phyloP scores from a whole-genome alignment of 2,113 vertebrate genomes.

The Heterocephalus glaber region DNA sequence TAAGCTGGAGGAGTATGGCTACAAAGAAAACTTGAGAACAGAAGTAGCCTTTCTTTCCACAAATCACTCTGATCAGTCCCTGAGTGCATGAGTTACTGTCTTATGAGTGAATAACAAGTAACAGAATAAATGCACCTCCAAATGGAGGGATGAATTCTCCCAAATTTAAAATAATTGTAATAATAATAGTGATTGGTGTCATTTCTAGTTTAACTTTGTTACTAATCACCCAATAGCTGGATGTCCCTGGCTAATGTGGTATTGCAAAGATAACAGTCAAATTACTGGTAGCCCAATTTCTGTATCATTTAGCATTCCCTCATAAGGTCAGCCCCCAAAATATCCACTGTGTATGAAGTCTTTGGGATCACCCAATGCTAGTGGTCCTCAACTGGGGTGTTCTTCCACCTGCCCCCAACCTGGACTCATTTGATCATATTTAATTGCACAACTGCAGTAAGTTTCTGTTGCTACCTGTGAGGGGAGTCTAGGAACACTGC shows the following conservation, averaged over 20 bases:
- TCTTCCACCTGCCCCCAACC: background rate
- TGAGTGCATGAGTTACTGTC: background rate
- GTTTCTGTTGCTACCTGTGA: background rate
- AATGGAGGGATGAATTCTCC: background rate
- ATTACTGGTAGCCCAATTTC: background rate
- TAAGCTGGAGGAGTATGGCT: background rate
- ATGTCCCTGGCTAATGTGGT: background rate
- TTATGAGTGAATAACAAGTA: background rate
- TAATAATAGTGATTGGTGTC: background rate
- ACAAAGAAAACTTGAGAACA: background rate
- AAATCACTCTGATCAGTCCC: background rate
- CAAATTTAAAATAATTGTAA: background rate
- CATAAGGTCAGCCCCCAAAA: background rate
- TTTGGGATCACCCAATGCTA: background rate
- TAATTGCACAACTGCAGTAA: background rate
- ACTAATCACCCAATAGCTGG: background rate
- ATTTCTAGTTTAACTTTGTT: background rate
- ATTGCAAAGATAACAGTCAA: background rate
- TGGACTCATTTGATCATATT: background rate
- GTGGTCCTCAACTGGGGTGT: background rate
- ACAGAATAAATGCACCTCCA: background rate
- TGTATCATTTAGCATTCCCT: background rate
- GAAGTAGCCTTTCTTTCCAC: background rate
- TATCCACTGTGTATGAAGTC: background rate
- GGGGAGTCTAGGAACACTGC: background rate